Evolutionary conservation across 2,888 invertebrate genomes (phyloP).

Genomic region (Drosophila tanythrix): DNA sequence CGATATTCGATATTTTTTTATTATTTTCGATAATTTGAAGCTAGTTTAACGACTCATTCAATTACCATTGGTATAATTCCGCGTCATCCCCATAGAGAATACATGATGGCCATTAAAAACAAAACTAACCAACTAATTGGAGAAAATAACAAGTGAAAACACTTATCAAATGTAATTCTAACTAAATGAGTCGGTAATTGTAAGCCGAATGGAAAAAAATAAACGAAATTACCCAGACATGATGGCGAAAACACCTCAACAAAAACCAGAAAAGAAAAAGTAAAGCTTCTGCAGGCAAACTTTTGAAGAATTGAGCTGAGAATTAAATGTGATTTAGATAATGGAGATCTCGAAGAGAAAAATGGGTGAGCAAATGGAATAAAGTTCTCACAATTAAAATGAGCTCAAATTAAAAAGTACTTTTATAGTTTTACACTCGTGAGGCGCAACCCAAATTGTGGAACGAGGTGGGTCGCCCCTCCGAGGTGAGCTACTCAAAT

Average conservation of each 20-base stretch:
- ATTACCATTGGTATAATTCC: not conserved
- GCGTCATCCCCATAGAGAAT: constrained; percentile 7
- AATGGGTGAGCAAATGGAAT: constrained; percentile 61
- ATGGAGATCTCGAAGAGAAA: constrained; percentile 11
- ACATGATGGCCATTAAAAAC: constrained; percentile 32
- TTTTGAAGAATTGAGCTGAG: constrained; percentile 45
- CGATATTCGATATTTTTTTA: not conserved
- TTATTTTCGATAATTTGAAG: too few relatives aligned
- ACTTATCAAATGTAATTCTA: constrained; percentile 72
- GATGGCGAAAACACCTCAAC: not conserved
- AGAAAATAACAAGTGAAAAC: constrained; percentile 50
- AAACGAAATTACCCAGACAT: not conserved
- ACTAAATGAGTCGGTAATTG: constrained; percentile 56
- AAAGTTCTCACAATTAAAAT: constrained; percentile 80
- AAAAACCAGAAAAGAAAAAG: constrained; percentile 5
- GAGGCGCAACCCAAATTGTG: constrained; percentile 28
- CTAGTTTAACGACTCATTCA: not conserved
- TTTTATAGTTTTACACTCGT: constrained; percentile 77
- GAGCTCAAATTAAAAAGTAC: constrained; percentile 77
- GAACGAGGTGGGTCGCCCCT: too few relatives aligned
- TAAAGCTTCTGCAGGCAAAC: constrained; percentile 9
- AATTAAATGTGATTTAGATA: constrained; percentile 55
- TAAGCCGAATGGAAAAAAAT: constrained; percentile 11
- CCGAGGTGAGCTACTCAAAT: constrained; percentile 24
- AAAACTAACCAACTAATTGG: constrained; percentile 57